Conservation (phyloP, 2,888 invertebrate genomes). For the Lasioglossum lativentre region DNA sequence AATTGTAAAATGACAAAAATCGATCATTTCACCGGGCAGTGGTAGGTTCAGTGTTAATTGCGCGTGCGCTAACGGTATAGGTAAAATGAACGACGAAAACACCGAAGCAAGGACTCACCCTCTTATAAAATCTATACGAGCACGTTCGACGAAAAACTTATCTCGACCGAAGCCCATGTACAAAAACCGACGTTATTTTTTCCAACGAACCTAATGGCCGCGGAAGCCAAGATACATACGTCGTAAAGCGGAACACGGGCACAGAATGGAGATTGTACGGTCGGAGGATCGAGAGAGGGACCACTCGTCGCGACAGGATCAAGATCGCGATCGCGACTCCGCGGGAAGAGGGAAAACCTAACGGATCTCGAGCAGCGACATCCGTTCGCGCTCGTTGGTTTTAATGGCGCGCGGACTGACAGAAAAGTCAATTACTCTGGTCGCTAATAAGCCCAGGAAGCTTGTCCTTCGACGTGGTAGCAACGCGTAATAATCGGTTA, state of each 20-base stretch:
- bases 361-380: slow-evolving; percentile 49
- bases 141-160: neutral
- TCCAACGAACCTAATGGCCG: neutral
- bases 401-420: slow-evolving; percentile 25
- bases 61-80: too few species aligned
- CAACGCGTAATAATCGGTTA: slow-evolving; percentile 55
- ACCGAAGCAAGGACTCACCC: neutral
- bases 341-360: slow-evolving; percentile 34
- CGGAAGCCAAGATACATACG: neutral
- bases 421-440: slow-evolving; percentile 13
- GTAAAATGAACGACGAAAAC: neutral
- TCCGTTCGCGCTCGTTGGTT: slow-evolving; percentile 41
- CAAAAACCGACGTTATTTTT: neutral
- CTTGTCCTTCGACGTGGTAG: slow-evolving; percentile 28
- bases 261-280: neutral
- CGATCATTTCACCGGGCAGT: too few species aligned
- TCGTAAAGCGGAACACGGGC: neutral
- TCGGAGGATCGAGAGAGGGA: neutral
- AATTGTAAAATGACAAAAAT: too few species aligned
- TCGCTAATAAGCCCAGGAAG: slow-evolving; percentile 44
- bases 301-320: slow-evolving; percentile 7
- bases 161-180: neutral
- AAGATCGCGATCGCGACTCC: neutral
- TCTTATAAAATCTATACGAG: neutral
- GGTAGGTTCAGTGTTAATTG: too few species aligned